Conservation (phyloP, 2,888 invertebrate species). For the Agonopterix heracliana region DNA sequence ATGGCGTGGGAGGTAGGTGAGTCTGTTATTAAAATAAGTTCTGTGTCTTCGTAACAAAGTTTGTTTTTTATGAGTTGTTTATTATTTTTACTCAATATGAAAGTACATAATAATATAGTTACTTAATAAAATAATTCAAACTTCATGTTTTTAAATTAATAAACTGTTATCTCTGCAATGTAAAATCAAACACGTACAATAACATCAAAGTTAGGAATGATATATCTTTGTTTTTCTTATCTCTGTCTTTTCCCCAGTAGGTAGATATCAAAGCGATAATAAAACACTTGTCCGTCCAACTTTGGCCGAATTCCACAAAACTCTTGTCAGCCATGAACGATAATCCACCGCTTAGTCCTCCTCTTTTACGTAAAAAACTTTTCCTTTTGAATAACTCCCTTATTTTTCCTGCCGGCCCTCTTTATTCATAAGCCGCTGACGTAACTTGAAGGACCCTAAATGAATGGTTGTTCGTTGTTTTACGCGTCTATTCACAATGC, state of each 20-base stretch:
- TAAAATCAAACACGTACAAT: too few species aligned
- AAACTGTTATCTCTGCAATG: too few species aligned
- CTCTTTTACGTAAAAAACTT: conserved; percentile 61
- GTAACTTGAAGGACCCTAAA: conserved; percentile 70
- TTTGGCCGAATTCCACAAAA: conserved; percentile 55
- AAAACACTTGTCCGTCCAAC: conserved; percentile 51
- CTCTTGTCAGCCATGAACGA: conserved; percentile 62
- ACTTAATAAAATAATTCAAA: too few species aligned
- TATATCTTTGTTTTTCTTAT: conserved; percentile 40
- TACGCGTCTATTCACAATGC: conserved; percentile 72
- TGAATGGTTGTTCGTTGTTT: conserved; percentile 75
- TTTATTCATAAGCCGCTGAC: conserved; percentile 72
- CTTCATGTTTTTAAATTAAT: too few species aligned
- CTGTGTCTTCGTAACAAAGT: not conserved
- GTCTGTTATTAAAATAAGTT: conserved; percentile 3
- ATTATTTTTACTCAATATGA: too few species aligned
- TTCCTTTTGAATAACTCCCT: conserved; percentile 64
- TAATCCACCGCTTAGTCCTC: conserved; percentile 64
- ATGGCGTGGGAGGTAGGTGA: conserved; percentile 6
- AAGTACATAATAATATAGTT: too few species aligned
- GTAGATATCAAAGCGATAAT: conserved; percentile 36
- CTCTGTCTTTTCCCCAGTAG: conserved; percentile 26
- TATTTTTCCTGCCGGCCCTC: conserved; percentile 62
- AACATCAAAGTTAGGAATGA: too few species aligned
- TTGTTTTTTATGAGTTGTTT: too few species aligned